phyloP scores from a whole-genome alignment of 2,797 vertebrate genomes.

The Champsocephalus gunnari region DNA sequence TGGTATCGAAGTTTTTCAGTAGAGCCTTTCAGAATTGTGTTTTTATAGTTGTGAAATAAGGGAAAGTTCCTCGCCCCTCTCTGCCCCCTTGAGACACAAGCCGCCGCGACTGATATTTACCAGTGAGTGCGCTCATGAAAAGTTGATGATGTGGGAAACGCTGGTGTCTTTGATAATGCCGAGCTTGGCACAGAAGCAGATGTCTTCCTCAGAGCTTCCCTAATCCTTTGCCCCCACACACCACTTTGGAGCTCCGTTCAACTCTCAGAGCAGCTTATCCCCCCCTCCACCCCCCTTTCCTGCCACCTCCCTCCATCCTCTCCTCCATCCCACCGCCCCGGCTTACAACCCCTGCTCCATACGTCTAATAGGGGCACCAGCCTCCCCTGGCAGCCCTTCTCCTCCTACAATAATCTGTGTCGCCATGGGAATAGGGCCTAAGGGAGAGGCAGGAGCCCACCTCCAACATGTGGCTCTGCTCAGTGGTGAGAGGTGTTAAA shows the following conservation, averaged over 20 bases:
- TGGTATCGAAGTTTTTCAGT: constrained; percentile 57
- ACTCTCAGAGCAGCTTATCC: constrained; percentile 86
- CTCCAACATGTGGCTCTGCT: constrained; percentile 77
- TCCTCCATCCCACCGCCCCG: constrained; percentile 62
- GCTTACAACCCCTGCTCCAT: constrained; percentile 74
- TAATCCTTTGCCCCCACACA: constrained; percentile 85
- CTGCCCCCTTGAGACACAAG: constrained; percentile 66
- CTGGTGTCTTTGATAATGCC: constrained; percentile 87
- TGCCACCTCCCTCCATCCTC: constrained; percentile 72
- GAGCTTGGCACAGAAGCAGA: constrained; percentile 85
- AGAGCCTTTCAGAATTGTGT: constrained; percentile 68
- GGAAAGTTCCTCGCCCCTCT: constrained; percentile 69
- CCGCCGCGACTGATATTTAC: constrained; percentile 83
- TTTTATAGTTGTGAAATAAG: constrained; percentile 68
- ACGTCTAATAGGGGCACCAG: constrained; percentile 77
- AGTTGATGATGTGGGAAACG: constrained; percentile 88
- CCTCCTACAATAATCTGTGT: constrained; percentile 84
- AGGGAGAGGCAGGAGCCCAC: constrained; percentile 66
- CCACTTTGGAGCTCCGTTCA: constrained; percentile 81
- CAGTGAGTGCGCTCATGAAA: constrained; percentile 86
- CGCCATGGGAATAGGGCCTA: constrained; percentile 74
- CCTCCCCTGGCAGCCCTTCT: constrained; percentile 78
- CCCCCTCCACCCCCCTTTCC: constrained; percentile 66
- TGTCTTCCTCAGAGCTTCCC: constrained; percentile 86
- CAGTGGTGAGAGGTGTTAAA: constrained; percentile 37